These are phyloP conservation scores for Belgica antarctica DNA, from an alignment of 2,888 invertebrate species.

Conservation along the genomic window DNA sequence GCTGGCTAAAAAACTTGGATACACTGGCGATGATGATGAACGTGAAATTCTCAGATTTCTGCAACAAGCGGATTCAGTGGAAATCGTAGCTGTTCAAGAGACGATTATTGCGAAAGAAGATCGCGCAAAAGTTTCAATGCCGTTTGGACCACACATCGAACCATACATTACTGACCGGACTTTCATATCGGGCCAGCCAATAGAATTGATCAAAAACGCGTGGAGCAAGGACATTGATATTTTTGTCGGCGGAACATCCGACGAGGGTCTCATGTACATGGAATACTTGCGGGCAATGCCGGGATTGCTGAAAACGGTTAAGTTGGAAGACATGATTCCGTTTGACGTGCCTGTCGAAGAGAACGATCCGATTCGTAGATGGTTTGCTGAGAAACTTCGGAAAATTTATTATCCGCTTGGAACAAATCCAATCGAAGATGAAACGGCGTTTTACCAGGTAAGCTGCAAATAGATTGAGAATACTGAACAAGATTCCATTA, in stretches of 20 bases:
- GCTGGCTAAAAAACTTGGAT: constrained; percentile 52
- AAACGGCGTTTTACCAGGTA: constrained; percentile 30
- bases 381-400: constrained; percentile 20
- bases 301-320: background rate
- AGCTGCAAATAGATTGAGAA: background rate
- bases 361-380: constrained; percentile 17
- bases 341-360: background rate
- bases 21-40: constrained; percentile 51
- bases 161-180: constrained; percentile 51
- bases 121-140: background rate
- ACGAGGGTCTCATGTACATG: constrained; percentile 52
- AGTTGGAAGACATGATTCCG: constrained; percentile 20
- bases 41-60: constrained; percentile 52
- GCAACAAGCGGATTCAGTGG: constrained; percentile 47
- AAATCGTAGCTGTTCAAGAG: constrained; percentile 9
- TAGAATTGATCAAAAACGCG: constrained; percentile 48
- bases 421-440: constrained; percentile 20
- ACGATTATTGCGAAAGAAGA: background rate
- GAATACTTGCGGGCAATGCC: constrained; percentile 44
- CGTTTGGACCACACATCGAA: constrained; percentile 52
- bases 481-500: no score
- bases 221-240: constrained; percentile 53
- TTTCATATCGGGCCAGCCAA: constrained; percentile 49
- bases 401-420: constrained; percentile 13
- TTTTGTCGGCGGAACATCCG: constrained; percentile 52